These are phyloP conservation scores for Felis chaus DNA, from an alignment of 2,113 vertebrate genomes.

Conservation along the genomic window DNA sequence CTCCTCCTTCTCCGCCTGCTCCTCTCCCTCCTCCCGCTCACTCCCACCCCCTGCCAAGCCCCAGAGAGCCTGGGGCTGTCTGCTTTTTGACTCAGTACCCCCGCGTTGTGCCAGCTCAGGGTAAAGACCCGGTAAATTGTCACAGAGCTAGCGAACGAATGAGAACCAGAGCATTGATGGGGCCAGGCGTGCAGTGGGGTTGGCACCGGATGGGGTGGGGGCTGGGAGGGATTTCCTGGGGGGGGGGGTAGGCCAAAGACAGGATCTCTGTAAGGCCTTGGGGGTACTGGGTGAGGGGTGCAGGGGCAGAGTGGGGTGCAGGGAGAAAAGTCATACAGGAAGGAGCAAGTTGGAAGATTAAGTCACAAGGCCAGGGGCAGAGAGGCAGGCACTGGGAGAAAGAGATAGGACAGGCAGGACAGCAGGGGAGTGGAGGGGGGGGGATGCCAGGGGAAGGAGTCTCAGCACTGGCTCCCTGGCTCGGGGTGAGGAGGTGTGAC, in stretches of 20 bases:
- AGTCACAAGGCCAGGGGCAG: not conserved
- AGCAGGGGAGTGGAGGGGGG: too few species aligned
- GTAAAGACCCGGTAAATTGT: not conserved
- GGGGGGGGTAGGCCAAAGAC: not conserved
- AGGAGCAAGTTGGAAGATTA: not conserved
- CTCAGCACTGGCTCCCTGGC: not conserved
- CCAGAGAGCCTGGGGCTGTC: not conserved
- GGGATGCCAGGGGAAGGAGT: not conserved
- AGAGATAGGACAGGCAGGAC: not conserved
- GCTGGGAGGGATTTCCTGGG: not conserved
- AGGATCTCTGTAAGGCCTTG: fast-evolving
- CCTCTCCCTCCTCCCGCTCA: not conserved
- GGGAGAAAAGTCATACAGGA: not conserved
- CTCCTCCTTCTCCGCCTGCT: not conserved
- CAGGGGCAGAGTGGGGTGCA: not conserved
- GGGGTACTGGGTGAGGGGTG: fast-evolving
- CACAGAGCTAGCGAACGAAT: not conserved
- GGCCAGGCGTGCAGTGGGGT: not conserved
- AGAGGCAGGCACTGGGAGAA: not conserved
- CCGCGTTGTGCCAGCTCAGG: fast-evolving
- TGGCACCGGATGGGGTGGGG: fast-evolving
- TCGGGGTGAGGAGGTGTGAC: not conserved
- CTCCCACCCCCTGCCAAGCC: not conserved
- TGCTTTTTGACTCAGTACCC: fast-evolving
- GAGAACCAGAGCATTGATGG: not conserved